Base-by-base conservation (phyloP, 1,140 invertebrate genomes). In the Drosophila tsacasi region DNA sequence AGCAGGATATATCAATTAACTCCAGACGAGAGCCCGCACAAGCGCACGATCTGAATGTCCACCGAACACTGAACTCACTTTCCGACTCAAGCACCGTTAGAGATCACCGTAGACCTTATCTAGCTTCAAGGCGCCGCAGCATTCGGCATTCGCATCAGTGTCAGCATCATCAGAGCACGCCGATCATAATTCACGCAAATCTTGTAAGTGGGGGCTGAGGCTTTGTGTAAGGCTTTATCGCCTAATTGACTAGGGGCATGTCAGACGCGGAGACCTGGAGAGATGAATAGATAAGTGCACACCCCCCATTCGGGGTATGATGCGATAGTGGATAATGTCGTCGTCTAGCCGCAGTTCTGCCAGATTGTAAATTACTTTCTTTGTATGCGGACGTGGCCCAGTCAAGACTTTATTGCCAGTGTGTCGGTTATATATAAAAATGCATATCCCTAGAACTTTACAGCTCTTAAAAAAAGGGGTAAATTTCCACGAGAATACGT, bases 171-270 rank as follows among this genome's bases (percentile, higher is more conserved):
- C 42, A 49, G 39, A 54, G 23, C 42, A 23, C 30, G 40, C 25
- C 23, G 42, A 59, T 80, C 77, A 74, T 83, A 87, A 80, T 74
- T 83, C 77, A 89, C 65, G 37, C 63, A 83, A 89, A 80, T 86
- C 84, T 71, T 71, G 65, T 86, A 63, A 75, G 46, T 55, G 54
- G 46, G 40, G 75, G 10, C 75, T 10, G 52, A 54, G 67, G 63
- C 63, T 69, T 62, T 76, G 58, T 82, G 47, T 68, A 61, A 71
- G 59, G 47, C 71, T 66, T 75, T 75, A 58, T 75, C 64, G 65
- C 23, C 55, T 73, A 68, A 76, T 79, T 83, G 58, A 60, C 71
- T 65, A 63, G 57, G 46, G 39, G 57, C 60, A 66, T 58, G 40
- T 52, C 55, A 64, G 50, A 17, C 40, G 42, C 67, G 25, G 19